Base-by-base conservation (phyloP, 2,888 invertebrate species). In the Zhuqinia jingwanae region DNA sequence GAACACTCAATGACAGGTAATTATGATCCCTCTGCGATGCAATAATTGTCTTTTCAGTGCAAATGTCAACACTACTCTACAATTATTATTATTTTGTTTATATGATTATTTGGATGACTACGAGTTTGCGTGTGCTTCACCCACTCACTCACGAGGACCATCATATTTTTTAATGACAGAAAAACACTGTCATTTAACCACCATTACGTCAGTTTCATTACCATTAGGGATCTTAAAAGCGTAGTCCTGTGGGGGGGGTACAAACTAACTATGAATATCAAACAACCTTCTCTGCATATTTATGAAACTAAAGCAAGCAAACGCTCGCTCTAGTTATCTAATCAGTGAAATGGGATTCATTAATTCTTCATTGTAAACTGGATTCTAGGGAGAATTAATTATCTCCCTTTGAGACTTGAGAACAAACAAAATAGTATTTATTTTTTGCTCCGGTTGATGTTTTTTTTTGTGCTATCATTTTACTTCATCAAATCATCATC, bases 161-260 rank as follows among this genome's bases (percentile, higher is more conserved):
- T n/a, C n/a, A n/a, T 20, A 20, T 13, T 25, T 17, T 58, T 25
- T 58, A 17, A 25, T 25, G 27, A 25, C 22, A 25, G 11, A 58
- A 25, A 27, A 58, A 58, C 25, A 60, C 27, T 13, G 17, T 63
- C 27, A 63, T 17, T 63, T 17, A n/a, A 17, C n/a, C n/a, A 36
- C 36, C n/a, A 63, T 63, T 63, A 65, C 65, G 65, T 36, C 65
- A 65, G 17, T 65, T 65, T 65, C 36, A 36, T 65, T 65, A 65
- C 20, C 65, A 27, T 27, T 60, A 60, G 30, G 27, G 27, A 27
- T 15, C 11, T 58, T 22, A 58, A 53, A n/a, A 8, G 3, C 1
- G 58, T 22, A 58, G 6, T 11, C 58, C 13, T 58, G 25, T 22
- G 5, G 22, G n/a, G n/a, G n/a, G n/a, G n/a, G n/a, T n/a, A n/a